Evolutionary conservation across 2,888 invertebrate genomes (phyloP), one percentile per base, ranked within the genome.

Genomic region (Pterostichus niger): DNA sequence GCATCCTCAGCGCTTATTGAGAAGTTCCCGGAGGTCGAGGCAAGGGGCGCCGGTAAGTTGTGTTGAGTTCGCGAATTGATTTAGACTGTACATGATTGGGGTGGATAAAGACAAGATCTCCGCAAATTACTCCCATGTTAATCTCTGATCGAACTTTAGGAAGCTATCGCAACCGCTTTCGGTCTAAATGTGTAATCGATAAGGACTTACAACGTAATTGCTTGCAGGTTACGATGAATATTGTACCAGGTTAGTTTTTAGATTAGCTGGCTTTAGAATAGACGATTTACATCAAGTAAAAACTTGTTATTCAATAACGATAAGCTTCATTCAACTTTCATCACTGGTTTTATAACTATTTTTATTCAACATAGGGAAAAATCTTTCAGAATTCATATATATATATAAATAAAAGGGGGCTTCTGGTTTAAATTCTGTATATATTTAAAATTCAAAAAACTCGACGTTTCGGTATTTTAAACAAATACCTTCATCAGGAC

Each of bases 51-150:
- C 44, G 68, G 68, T 75, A 75, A 75, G 75, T 75, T 75, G 52
- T 52, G 75, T 75, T 56, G 54, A 61, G 61, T 82, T 82, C 56
- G 71, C 75, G 82, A 82, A 82, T 82, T 82, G 82, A 82, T 82
- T 82, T 82, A 61, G 75, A 75, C 82, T 75, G 44, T 68, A 82
- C 82, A 82, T 75, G 82, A 82, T 82, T 82, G 82, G 82, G 82
- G 82, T 82, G 82, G 82, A 82, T 82, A 82, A 82, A 73, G 82
- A 82, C 82, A 82, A 73, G 82, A 82, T 82, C 61, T 61, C 82
- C 46, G 75, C 82, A 82, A 82, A 82, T 82, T 82, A 82, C 59
- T 61, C 82, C 54, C 82, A 82, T 82, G 82, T 82, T 82, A 82
- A 82, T 82, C 82, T 82, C 75, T 75, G 75, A 82, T 75, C 82